Evolutionary conservation across 2,888 invertebrate species (phyloP), one percentile per base, ranked within the genome.

Genomic region (Falcaria lacertinaria): DNA sequence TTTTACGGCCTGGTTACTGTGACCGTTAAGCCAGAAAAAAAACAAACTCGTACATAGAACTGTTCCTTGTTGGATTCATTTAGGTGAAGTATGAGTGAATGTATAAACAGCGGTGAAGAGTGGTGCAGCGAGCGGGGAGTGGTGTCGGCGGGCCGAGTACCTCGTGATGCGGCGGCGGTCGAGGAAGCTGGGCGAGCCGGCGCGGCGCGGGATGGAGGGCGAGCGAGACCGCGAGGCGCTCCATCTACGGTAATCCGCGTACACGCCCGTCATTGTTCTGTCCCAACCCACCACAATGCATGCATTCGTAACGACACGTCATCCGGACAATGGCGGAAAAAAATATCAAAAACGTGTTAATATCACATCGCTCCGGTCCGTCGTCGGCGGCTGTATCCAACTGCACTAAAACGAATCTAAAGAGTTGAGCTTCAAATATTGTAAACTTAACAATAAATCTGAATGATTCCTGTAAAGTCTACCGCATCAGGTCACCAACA

Each of bases 91-190:
- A 11, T 11, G 11, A 11, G 3, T 28, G 1, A 11, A 11, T 2
- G 28, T 28, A 28, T 11, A 11, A 22, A 11, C 11, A 28, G 28
- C 11, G 28, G 28, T 11, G 28, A 28, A 11, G 3, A 28, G 28
- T 11, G 1, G 28, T 28, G 28, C 28, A 28, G 28, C 1, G 33
- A n/a, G 40, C 32, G 6, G n/a, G 15, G 4, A 33, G 16, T 34
- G 32, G 14, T 14, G 15, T n/a, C n/a, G 38, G 22, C 16, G 35
- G 38, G 32, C 32, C 37, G 39, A 36, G 85, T 93, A 98, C 98
- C 98, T 98, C 62, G 98, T 98, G 69, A 98, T 98, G 60, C 98
- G 92, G 46, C 98, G 92, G 63, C 97, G 91, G 83, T 98, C 98
- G 50, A 98, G 90, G 86, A 98, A 98, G 81, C 97, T 97, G 15